Percentiles rank a stretch among this genome's conserved stretches.
Conservation (phyloP, 2,888 invertebrate genomes). For the Diaprepes abbreviatus region DNA sequence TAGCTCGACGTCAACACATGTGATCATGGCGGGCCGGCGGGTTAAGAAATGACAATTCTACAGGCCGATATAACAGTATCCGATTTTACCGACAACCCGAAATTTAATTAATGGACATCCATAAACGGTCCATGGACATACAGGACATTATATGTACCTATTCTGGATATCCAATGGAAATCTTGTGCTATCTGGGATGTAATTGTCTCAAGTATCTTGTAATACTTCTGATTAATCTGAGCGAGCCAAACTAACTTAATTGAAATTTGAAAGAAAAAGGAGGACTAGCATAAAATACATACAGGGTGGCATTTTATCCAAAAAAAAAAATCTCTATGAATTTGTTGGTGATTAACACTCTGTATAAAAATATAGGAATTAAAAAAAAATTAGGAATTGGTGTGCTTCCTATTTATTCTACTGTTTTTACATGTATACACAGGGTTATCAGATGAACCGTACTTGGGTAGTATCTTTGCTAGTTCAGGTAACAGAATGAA, state of each 20-base stretch:
- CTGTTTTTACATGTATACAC: neutral
- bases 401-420: constrained; percentile 9
- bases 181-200: no score
- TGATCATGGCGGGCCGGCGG: no score
- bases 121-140: no score
- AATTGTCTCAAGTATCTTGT: neutral
- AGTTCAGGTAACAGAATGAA: no score
- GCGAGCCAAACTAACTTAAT: constrained; percentile 2
- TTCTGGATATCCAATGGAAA: no score
- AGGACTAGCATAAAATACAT: neutral
- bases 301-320: neutral
- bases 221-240: constrained; percentile 8
- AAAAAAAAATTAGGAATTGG: constrained; percentile 4
- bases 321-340: neutral
- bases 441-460: neutral
- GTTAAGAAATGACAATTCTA: no score
- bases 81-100: no score
- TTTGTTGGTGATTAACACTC: neutral
- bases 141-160: no score
- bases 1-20: no score
- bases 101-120: no score
- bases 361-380: constrained; percentile 3
- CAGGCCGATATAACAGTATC: no score
- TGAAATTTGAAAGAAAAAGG: constrained; percentile 6
- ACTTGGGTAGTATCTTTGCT: neutral